Conservation (phyloP, 2,113 vertebrate genomes). For the Alces alces region DNA sequence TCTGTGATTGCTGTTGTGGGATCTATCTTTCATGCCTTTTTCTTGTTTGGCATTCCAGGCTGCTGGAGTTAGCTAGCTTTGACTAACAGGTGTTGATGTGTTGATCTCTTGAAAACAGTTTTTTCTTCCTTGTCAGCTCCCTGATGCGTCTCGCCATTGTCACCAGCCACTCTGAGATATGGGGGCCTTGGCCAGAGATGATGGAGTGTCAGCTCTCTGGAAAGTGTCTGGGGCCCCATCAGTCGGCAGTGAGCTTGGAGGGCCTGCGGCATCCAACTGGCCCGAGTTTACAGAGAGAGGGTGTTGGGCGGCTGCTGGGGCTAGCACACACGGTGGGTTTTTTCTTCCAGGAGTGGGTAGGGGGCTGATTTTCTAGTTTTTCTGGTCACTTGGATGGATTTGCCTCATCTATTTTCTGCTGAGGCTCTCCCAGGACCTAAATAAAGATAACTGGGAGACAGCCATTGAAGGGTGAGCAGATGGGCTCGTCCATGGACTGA, state of each 20-base stretch:
- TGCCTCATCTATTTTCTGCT: not conserved
- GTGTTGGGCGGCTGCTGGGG: fast-evolving
- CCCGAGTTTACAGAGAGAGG: not conserved
- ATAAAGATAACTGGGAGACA: not conserved
- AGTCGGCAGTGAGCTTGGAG: not conserved
- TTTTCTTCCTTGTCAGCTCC: not conserved
- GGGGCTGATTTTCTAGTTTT: conserved; percentile 25
- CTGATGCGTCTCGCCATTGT: not conserved
- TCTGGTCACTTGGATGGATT: not conserved
- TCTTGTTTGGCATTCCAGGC: not conserved
- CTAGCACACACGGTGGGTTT: not conserved
- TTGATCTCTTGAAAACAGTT: conserved; percentile 32
- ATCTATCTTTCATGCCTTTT: not conserved
- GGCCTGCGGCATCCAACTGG: not conserved
- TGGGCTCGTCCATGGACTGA: not conserved
- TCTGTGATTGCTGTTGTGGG: not conserved
- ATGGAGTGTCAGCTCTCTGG: not conserved
- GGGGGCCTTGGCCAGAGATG: not conserved
- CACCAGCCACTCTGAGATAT: not conserved
- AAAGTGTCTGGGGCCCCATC: not conserved
- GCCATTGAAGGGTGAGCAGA: not conserved
- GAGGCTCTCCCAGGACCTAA: not conserved
- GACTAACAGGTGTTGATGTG: conserved; percentile 37
- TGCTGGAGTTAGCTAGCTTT: not conserved
- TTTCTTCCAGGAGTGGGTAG: not conserved